A percentile compares a stretch with the other conserved stretches of the same genome.
These are phyloP conservation scores for Thalassarche chlororhynchos DNA, from an alignment of 2,113 vertebrate genomes.

Conservation along the genomic window DNA sequence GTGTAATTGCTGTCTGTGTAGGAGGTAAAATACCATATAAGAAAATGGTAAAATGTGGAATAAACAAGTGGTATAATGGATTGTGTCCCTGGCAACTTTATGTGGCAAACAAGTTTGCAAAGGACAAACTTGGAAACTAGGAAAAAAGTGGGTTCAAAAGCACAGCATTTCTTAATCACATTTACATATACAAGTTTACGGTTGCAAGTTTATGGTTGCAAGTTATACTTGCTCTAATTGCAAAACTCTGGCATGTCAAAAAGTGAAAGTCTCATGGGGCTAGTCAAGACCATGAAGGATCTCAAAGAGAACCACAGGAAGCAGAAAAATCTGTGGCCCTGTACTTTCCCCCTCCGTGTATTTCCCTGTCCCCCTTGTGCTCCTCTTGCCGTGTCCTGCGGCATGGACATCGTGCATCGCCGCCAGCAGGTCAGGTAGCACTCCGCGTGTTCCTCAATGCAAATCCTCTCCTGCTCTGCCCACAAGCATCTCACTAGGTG, in stretches of 20 bases:
- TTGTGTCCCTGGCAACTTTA: not conserved
- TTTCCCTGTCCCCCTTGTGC: rapidly evolving
- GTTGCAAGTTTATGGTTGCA: rapidly evolving
- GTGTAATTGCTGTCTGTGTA: not conserved
- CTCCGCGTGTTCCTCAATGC: rapidly evolving
- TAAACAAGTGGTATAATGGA: not conserved
- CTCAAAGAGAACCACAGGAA: not conserved
- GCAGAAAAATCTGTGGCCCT: not conserved
- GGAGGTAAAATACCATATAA: not conserved
- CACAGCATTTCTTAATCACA: not conserved
- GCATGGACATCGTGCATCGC: rapidly evolving
- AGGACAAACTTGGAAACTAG: not conserved
- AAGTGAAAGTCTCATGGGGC: not conserved
- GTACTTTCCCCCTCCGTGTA: not conserved
- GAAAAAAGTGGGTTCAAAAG: not conserved
- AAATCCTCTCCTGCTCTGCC: not conserved
- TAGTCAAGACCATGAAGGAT: not conserved
- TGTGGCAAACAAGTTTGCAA: not conserved
- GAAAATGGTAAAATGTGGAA: not conserved
- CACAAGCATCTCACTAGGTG: not conserved
- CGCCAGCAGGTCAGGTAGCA: no score
- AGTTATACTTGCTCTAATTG: not conserved
- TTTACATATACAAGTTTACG: rapidly evolving
- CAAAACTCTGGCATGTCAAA: not conserved
- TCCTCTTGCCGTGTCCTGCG: not conserved